phyloP scores from a whole-genome alignment of 2,113 vertebrate species.

The Apus apus region DNA sequence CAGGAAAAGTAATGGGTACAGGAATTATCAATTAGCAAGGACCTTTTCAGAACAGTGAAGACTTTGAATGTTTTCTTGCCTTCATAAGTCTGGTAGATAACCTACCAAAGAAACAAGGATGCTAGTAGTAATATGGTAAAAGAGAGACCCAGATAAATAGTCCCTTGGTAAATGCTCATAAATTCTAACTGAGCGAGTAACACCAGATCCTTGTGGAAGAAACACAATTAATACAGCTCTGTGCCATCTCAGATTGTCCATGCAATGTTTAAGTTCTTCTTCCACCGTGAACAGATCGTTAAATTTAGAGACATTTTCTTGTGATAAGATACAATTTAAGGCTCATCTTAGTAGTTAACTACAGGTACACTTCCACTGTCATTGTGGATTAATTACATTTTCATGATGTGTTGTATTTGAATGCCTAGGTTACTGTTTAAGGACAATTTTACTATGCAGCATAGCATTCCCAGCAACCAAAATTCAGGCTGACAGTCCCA shows the following conservation, averaged over 20 bases:
- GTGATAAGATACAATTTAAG: neutral
- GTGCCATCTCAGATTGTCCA: neutral
- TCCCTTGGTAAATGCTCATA: neutral
- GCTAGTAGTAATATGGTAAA: neutral
- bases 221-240: neutral
- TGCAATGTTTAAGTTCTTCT: neutral
- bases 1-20: neutral
- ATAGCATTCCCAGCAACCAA: neutral
- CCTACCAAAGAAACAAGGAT: neutral
- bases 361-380: neutral
- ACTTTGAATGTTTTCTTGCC: neutral
- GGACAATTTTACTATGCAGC: accelerated
- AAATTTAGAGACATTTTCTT: neutral
- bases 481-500: neutral
- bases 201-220: neutral
- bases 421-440: neutral
- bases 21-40: neutral
- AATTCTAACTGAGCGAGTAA: neutral
- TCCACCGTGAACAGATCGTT: neutral
- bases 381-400: neutral
- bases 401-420: neutral
- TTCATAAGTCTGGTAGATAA: neutral
- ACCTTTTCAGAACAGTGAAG: neutral
- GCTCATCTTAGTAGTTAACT: neutral
- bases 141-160: neutral